Evolutionary conservation across 2,888 invertebrate genomes (phyloP), one percentile per base, ranked within the genome.

Genomic region (Camponotus fellah): DNA sequence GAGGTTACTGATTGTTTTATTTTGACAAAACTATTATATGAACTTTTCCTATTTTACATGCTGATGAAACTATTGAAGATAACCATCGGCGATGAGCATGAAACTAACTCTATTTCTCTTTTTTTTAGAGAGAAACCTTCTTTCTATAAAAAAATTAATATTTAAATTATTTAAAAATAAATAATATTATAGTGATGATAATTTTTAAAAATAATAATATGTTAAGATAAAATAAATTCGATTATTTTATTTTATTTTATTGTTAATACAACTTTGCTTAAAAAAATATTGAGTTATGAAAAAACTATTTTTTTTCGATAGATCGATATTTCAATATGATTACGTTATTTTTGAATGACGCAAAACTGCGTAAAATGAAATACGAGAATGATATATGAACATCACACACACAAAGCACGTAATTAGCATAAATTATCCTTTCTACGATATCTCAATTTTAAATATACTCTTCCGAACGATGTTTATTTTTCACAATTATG

Each of bases 1-100:
- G 97, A 98, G 90, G 95, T 10, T 26, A 69, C 5, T 64, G 6
- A 26, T 74, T 10, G n/a, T 64, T 10, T 21, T 71, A 26, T 26
- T 26, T 26, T 37, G 37, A 37, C 6, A 37, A 6, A 37, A 6
- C 64, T 66, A 4, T 40, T 32, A 40, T 10, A 17, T 43, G 26
- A 43, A 21, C 0, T 75, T 66, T 40, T 66, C 3, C 3, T 60
- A 26, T 14, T 4, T 14, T 68, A 49, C 69, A 32, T 69, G 49
- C 1, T 8, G 32, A 69, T 3, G 2, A 43, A 66, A 43, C 6
- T 49, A n/a, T 66, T 69, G 12, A n/a, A 69, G 2, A 49, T 21
- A 56, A 56, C 10, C 21, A 56, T 56, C 10, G 14, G 32, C 5
- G 2, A 32, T 60, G 32, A 34, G 9, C n/a, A 64, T 34, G 4